Evolutionary conservation across 2,113 vertebrate species (phyloP).

Genomic region (Pelusios castaneus): DNA sequence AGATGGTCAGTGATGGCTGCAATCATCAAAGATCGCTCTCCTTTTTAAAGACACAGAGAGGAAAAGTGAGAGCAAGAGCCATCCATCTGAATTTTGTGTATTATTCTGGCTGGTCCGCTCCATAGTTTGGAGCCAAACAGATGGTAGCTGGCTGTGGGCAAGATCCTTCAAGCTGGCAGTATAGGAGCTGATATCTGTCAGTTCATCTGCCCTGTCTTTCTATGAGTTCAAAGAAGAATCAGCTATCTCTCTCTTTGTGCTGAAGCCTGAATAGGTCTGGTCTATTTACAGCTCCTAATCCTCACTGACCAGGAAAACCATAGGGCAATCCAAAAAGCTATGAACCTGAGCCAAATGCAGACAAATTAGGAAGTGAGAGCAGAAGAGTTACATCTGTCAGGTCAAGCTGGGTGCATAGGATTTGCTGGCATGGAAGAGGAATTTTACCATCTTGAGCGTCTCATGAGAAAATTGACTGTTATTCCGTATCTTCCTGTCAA

Average conservation of each 20-base stretch:
- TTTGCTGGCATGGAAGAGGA: slow-evolving; percentile 66
- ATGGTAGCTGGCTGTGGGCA: slow-evolving; percentile 55
- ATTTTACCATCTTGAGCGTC: slow-evolving; percentile 55
- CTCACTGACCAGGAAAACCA: slow-evolving; percentile 54
- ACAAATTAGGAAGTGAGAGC: slow-evolving; percentile 71
- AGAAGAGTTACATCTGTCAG: slow-evolving; percentile 75
- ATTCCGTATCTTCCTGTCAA: neutral
- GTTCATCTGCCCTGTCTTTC: slow-evolving; percentile 52
- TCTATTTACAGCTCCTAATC: slow-evolving; percentile 57
- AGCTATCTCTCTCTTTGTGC: neutral
- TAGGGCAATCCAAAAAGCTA: slow-evolving; percentile 29
- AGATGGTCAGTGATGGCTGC: neutral
- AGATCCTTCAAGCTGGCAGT: slow-evolving; percentile 58
- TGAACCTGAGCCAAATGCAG: slow-evolving; percentile 71
- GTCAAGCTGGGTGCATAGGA: slow-evolving; percentile 72
- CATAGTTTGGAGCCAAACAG: slow-evolving; percentile 61
- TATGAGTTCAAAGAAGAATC: slow-evolving; percentile 16
- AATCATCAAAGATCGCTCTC: slow-evolving; percentile 3
- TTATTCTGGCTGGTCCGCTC: slow-evolving; percentile 39
- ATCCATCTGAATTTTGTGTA: slow-evolving; percentile 28
- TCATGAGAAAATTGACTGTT: slow-evolving; percentile 46
- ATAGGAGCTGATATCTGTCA: slow-evolving; percentile 50
- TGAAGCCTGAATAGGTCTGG: slow-evolving; percentile 69
- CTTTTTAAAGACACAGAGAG: neutral
- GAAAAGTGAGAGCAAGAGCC: slow-evolving; percentile 9